Base-by-base conservation (phyloP, 1,140 invertebrate genomes). In the Paracyclopina nana region DNA sequence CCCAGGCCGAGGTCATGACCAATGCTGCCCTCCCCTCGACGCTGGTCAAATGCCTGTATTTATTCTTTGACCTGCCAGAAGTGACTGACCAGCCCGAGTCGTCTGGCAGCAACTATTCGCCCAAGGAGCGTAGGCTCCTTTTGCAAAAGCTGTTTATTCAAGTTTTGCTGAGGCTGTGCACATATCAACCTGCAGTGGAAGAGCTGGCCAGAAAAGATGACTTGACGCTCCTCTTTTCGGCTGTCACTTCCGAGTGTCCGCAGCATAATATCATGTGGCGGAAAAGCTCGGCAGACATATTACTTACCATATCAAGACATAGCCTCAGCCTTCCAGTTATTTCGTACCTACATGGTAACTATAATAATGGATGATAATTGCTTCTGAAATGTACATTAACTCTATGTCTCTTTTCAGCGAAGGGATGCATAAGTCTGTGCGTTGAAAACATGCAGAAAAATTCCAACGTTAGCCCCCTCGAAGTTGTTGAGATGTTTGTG, bases 401-500 rank as follows among this genome's bases (percentile, higher is more conserved):
- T 31, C 29, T 50, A 6, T 40, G 14, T 50, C 9, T 58, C 52
- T 57, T 73, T 75, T 14, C 63, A 95, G 87, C 81, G 65, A 96
- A 96, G 70, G 79, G 82, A 51, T 98, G 94, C 71, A 81, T 97
- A 55, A 76, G 77, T 46, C 70, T 87, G 45, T 97, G 91, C 67
- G 79, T 97, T 58, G 88, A 96, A 63, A 96, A 97, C 68, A 90
- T 96, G 82, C 77, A 86, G 67, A 78, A 78, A 58, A 20, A 28
- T 2, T 16, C 48, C 20, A 84, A 92, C 64, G 68, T 94, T 57
- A 82, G 82, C 54, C 86, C 86, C n/a, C 68, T 92, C 58, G 90
- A 97, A 69, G 77, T 94, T 55, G 85, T 94, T 11, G 88, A 96
- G 69, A 95, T 97, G 87, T 91, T 97, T 70, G 85, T 92, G 27